phyloP scores from a whole-genome alignment of 23 tunicate genomes.

The Pegea sp. region DNA sequence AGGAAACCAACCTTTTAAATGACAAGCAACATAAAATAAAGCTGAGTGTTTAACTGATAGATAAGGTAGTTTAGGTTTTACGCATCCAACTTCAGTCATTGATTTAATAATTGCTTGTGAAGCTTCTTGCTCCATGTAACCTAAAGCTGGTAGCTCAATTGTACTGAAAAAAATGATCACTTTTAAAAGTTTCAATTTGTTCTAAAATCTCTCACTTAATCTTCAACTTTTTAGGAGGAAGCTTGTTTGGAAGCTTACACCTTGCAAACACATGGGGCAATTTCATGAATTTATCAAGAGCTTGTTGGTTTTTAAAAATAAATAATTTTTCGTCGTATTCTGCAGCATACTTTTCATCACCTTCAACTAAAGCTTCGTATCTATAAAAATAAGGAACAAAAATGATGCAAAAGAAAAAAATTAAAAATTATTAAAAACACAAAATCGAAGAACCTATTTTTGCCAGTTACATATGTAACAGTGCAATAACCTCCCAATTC shows the following conservation, averaged over 20 bases:
- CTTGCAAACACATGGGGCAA: conserved; percentile 33
- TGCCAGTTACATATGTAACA: conserved; percentile 42
- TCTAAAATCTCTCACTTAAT: conserved; percentile 20
- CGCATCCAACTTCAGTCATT: conserved; percentile 55
- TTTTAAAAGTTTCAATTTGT: neutral
- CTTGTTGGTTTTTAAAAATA: conserved; percentile 17
- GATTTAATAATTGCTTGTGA: conserved; percentile 30
- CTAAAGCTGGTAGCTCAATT: conserved; percentile 53
- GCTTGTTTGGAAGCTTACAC: conserved; percentile 50
- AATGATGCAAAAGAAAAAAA: neutral
- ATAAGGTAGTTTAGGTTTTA: conserved; percentile 88
- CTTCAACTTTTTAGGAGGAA: conserved; percentile 55
- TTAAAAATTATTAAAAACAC: neutral
- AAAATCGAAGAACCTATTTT: conserved; percentile 14
- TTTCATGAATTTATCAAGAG: conserved; percentile 47
- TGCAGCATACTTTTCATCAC: conserved; percentile 26
- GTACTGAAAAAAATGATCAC: conserved; percentile 11
- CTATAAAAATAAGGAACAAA: conserved; percentile 9
- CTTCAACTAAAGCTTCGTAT: conserved; percentile 63
- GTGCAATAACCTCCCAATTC: conserved; percentile 80
- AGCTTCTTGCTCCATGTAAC: conserved; percentile 66
- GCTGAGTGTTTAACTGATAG: conserved; percentile 36
- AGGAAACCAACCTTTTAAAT: conserved; percentile 52
- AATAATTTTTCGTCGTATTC: conserved; percentile 27
- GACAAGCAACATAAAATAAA: conserved; percentile 39